These are phyloP conservation scores for Diplogasteroides magnus DNA, from an alignment of 1,140 invertebrate genomes.

Conservation along the genomic window DNA sequence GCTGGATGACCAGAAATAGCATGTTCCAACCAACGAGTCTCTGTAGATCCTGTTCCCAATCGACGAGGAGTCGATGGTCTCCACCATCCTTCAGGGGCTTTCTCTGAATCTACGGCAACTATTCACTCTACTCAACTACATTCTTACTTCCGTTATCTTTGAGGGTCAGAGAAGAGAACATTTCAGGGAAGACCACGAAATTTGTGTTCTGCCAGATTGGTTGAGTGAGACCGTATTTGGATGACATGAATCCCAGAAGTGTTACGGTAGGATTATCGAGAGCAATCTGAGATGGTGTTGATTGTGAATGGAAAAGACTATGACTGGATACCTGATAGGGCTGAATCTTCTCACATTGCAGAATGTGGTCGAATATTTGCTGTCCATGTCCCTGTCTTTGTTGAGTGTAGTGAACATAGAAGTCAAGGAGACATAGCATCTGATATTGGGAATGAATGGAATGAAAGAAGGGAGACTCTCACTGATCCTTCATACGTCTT, in stretches of 20 bases:
- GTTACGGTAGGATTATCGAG: constrained; percentile 47
- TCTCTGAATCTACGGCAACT: constrained; percentile 20
- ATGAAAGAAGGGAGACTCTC: not conserved
- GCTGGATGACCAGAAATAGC: constrained; percentile 40
- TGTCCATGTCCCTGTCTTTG: constrained; percentile 74
- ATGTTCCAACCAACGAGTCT: constrained; percentile 37
- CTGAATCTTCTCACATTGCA: constrained; percentile 58
- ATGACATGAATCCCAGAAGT: constrained; percentile 41
- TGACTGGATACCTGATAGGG: constrained; percentile 14
- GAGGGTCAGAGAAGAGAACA: constrained; percentile 34
- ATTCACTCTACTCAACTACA: constrained; percentile 1
- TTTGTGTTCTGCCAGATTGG: constrained; percentile 52
- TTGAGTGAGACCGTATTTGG: constrained; percentile 32
- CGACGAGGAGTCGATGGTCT: constrained; percentile 41
- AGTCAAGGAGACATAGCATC: constrained; percentile 73
- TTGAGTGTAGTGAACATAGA: constrained; percentile 74
- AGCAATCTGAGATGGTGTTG: constrained; percentile 26
- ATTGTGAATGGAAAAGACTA: not conserved
- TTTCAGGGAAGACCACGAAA: constrained; percentile 47
- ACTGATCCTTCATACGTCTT: constrained; percentile 43
- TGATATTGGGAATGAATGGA: not conserved
- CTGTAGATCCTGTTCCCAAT: constrained; percentile 32
- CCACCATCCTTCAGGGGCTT: constrained; percentile 44
- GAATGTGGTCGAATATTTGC: constrained; percentile 73
- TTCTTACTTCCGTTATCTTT: constrained; percentile 25